Percentiles rank a stretch among this genome's conserved stretches.
phyloP scores from a whole-genome alignment of 2,797 vertebrate genomes.

The Chaetophractus vellerosus region DNA sequence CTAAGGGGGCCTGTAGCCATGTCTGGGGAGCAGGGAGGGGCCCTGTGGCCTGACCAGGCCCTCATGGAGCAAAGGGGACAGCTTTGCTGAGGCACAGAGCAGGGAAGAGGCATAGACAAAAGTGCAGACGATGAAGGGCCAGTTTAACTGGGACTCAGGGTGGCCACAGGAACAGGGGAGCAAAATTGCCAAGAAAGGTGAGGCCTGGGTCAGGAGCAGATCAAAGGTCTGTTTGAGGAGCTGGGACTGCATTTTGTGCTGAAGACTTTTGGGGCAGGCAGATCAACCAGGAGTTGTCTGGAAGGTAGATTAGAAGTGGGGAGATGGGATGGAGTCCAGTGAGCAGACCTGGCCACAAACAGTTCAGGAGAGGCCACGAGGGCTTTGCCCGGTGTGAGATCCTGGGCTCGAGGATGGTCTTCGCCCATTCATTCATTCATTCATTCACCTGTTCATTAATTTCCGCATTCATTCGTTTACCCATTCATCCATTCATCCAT shows the following conservation, averaged over 20 bases:
- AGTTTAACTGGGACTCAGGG: background rate
- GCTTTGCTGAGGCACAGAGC: background rate
- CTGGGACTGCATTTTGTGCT: too few relatives aligned
- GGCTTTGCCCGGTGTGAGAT: background rate
- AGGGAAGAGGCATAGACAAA: background rate
- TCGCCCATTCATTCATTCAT: too few relatives aligned
- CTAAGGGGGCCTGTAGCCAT: background rate
- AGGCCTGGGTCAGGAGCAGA: background rate
- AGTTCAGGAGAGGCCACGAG: background rate
- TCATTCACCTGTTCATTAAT: background rate
- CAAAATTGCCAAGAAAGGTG: background rate
- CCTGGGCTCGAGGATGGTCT: background rate
- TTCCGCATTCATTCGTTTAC: too few relatives aligned
- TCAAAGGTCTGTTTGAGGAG: background rate
- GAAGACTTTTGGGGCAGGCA: background rate
- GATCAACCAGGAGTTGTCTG: background rate
- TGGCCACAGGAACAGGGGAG: background rate
- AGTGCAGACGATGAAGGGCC: background rate
- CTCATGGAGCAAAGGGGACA: background rate
- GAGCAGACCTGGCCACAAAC: rapidly evolving
- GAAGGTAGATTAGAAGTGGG: background rate
- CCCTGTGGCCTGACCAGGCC: background rate
- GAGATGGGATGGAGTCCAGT: background rate
- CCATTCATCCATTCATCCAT: background rate
- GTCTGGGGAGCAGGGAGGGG: background rate